Evolutionary conservation across 2,888 invertebrate genomes (phyloP).

Genomic region (Uloborus plumipes): DNA sequence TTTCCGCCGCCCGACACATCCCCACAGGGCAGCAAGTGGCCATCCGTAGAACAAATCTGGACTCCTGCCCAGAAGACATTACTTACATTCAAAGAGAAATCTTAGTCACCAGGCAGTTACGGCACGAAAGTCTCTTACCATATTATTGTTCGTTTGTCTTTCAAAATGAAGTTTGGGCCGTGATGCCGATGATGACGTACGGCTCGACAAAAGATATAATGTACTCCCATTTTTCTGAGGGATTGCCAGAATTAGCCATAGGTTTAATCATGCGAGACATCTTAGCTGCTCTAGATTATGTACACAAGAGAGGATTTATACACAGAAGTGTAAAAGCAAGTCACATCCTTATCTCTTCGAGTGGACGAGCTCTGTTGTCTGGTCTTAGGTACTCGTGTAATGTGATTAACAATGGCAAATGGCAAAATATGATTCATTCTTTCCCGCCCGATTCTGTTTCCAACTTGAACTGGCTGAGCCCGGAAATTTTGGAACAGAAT

Average conservation of each 20-base stretch:
- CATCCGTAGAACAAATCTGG: slow-evolving; percentile 58
- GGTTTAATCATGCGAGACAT: slow-evolving; percentile 84
- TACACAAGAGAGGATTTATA: slow-evolving; percentile 86
- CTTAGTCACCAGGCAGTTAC: slow-evolving; percentile 81
- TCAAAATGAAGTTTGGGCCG: slow-evolving; percentile 82
- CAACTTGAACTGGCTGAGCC: slow-evolving; percentile 91
- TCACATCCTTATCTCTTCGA: slow-evolving; percentile 83
- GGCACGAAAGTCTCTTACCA: slow-evolving; percentile 84
- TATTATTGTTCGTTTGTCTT: slow-evolving; percentile 83
- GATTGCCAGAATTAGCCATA: slow-evolving; percentile 86
- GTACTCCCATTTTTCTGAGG: slow-evolving; percentile 80
- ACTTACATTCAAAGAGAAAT: slow-evolving; percentile 76
- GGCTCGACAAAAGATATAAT: slow-evolving; percentile 86
- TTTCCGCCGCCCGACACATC: slow-evolving; percentile 60
- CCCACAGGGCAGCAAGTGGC: slow-evolving; percentile 62
- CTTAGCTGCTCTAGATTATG: slow-evolving; percentile 83
- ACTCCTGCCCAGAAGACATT: slow-evolving; percentile 54
- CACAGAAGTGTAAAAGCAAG: slow-evolving; percentile 85
- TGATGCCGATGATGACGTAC: slow-evolving; percentile 86
- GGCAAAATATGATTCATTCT: slow-evolving; percentile 80
- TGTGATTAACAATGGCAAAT: slow-evolving; percentile 80
- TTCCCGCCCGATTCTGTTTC: slow-evolving; percentile 81
- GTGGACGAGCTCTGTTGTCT: slow-evolving; percentile 81
- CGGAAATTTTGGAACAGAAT: slow-evolving; percentile 91
- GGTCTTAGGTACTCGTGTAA: slow-evolving; percentile 85